Evolutionary conservation across 2,797 vertebrate genomes (phyloP).

Genomic region (Crenuchus spilurus): DNA sequence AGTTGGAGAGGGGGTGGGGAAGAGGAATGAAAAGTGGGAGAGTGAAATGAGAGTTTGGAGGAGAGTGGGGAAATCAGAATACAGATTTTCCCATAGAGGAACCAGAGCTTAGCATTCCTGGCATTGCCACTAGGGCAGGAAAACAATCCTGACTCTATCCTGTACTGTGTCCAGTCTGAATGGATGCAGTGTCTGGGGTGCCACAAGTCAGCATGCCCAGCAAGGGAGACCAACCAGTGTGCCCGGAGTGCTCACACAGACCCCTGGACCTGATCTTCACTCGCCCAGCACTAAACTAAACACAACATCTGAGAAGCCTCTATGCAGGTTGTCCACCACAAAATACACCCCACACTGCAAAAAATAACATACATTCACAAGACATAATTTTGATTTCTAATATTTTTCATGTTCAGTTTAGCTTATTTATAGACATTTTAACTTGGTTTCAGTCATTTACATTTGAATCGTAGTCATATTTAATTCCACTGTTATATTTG

Average conservation of each 20-base stretch:
- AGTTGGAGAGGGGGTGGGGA: constrained; percentile 28
- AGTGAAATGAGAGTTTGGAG: constrained; percentile 27
- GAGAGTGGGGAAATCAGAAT: constrained; percentile 55
- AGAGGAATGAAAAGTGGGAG: constrained; percentile 25
- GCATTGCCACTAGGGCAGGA: constrained; percentile 66
- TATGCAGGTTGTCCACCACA: constrained; percentile 63
- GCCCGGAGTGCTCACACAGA: constrained; percentile 52
- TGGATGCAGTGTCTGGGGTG: constrained; percentile 70
- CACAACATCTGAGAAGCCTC: constrained; percentile 69
- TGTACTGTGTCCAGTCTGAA: constrained; percentile 68
- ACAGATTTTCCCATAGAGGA: constrained; percentile 66
- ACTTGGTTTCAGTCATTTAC: no score
- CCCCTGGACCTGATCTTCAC: constrained; percentile 51
- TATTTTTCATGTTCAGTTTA: no score
- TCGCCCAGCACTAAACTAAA: constrained; percentile 70
- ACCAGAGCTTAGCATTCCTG: constrained; percentile 72
- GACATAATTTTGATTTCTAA: no score
- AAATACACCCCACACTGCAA: constrained; percentile 69
- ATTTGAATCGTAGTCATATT: no score
- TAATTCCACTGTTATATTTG: no score
- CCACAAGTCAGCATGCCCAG: constrained; percentile 56
- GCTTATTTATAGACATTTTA: no score
- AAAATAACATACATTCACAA: no score
- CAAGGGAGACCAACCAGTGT: constrained; percentile 58
- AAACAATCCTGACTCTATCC: constrained; percentile 75